Evolutionary conservation across 2,888 invertebrate species (phyloP), one percentile per base, ranked within the genome.

Genomic region (Brachyptera putata): DNA sequence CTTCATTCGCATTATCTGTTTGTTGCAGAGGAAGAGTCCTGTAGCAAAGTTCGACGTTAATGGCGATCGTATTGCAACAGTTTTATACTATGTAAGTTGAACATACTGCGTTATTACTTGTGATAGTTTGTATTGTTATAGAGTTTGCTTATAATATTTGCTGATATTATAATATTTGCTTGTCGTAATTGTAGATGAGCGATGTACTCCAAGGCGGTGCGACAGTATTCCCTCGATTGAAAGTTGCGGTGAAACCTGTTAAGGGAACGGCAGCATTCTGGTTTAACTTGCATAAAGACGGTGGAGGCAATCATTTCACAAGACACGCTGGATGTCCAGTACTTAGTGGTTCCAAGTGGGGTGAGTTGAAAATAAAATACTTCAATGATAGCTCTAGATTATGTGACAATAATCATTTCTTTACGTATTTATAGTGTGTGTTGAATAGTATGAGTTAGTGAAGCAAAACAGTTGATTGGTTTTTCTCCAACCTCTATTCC

Each of bases 251-350:
- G 58, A 89, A 87, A 82, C 98, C 99, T 0, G 83, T 83, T 69
- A 92, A 91, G 76, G 90, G 95, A n/a, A 83, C 91, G 18, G 96
- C 96, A 9, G 92, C 93, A 1, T 95, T 95, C 77, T 98, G 98
- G 98, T 84, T 88, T 74, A 98, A 98, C 78, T 80, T 98, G 65
- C 87, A 90, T 74, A 85, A 87, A 4, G 93, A 87, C 65, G 97
- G 97, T 0, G 93, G 95, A 68, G 97, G 97, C 3, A 93, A 98
- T 78, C 82, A 84, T 67, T 80, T 87, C 67, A 98, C 97, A 1
- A 78, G 95, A 61, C 98, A 98, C 78, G 97, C 96, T 2, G 97
- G 96, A 56, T 98, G 98, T 75, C 98, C 98, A 0, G 97, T 98
- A 36, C 82, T 98, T 13, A 86, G 93, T 2, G 98, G 98, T 55